Conservation (phyloP, 2,888 invertebrate species). For the Drosophila pseudotalamancana region DNA sequence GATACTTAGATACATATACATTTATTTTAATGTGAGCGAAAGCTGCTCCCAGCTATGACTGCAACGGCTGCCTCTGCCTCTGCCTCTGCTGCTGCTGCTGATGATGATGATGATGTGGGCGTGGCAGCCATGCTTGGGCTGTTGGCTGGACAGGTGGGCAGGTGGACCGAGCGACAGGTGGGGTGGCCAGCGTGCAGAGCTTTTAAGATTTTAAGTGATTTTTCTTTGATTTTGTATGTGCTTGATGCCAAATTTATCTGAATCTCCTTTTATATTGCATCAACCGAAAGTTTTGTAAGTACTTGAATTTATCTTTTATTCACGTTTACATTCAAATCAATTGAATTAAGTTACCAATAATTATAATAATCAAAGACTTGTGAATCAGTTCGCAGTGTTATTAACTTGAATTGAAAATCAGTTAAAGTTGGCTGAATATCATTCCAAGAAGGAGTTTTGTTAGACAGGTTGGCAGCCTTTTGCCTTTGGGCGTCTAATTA, state of each 20-base stretch:
- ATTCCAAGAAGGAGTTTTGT: neutral
- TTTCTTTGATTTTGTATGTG: slow-evolving; percentile 45
- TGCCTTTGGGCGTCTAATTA: slow-evolving; percentile 48
- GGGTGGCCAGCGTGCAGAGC: slow-evolving; percentile 52
- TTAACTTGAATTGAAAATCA: neutral
- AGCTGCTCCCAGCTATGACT: slow-evolving; percentile 46
- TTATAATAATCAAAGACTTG: slow-evolving; percentile 15
- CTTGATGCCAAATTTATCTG: slow-evolving; percentile 44
- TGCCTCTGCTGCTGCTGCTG: neutral
- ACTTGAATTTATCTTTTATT: slow-evolving; percentile 49
- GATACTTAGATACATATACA: slow-evolving; percentile 73
- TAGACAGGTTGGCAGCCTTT: slow-evolving; percentile 22
- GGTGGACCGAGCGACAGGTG: slow-evolving; percentile 15
- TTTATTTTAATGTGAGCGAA: slow-evolving; percentile 70
- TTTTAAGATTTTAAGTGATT: slow-evolving; percentile 63
- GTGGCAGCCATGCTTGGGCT: slow-evolving; percentile 22
- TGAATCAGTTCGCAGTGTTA: slow-evolving; percentile 31
- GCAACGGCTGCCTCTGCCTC: slow-evolving; percentile 24
- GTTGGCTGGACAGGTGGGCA: neutral
- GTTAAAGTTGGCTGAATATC: neutral
- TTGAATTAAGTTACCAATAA: neutral
- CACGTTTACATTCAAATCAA: slow-evolving; percentile 25
- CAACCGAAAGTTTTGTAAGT: too few species aligned
- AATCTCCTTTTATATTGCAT: too few species aligned
- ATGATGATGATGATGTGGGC: slow-evolving; percentile 35